phyloP scores from a whole-genome alignment of 2,888 invertebrate genomes.

The Tuta absoluta region DNA sequence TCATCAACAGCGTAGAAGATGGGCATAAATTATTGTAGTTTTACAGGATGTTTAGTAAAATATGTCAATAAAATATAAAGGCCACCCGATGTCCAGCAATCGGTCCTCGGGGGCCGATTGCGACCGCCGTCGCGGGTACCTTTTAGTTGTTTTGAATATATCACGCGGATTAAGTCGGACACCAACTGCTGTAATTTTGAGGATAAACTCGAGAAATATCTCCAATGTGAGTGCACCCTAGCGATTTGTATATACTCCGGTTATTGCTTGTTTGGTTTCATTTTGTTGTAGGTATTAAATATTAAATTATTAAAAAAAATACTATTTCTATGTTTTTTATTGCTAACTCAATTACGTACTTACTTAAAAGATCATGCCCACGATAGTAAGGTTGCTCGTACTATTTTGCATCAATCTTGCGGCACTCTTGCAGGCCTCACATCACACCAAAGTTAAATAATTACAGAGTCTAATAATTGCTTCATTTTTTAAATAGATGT shows the following conservation, averaged over 20 bases:
- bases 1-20: neutral
- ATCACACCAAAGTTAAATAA: too few species aligned
- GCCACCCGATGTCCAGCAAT: constrained; percentile 66
- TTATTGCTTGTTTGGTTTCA: neutral
- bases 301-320: neutral
- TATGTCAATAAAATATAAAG: constrained; percentile 46
- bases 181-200: constrained; percentile 62
- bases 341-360: too few species aligned
- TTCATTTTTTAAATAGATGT: too few species aligned
- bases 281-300: neutral
- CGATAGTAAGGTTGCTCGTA: too few species aligned
- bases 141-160: constrained; percentile 77
- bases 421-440: too few species aligned
- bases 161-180: constrained; percentile 67
- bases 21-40: constrained; percentile 1
- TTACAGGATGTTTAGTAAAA: constrained; percentile 39
- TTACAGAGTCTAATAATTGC: too few species aligned
- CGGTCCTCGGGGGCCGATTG: constrained; percentile 62
- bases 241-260: constrained; percentile 42
- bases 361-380: too few species aligned
- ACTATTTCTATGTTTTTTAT: too few species aligned
- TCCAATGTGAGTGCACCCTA: constrained; percentile 54
- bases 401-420: too few species aligned
- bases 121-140: constrained; percentile 49
- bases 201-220: constrained; percentile 66